Evolutionary conservation across 2,113 vertebrate genomes (phyloP), one percentile per base, ranked within the genome.

Genomic region (Stercorarius parasiticus): DNA sequence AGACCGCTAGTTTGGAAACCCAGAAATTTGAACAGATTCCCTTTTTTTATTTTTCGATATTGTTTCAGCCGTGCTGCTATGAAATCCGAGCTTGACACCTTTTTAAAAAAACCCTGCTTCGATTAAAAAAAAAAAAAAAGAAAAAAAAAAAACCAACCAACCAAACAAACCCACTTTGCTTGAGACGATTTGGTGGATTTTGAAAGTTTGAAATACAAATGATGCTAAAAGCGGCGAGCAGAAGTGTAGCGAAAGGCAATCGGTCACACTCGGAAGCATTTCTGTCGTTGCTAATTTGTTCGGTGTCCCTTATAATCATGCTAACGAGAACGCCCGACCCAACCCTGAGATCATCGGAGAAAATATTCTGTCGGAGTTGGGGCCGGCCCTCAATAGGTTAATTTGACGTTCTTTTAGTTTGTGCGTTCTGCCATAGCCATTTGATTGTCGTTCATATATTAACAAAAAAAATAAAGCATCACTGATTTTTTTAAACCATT

Each of bases 21-120:
- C 92, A 82, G 73, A 84, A 80, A 78, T 97, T 94, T 89, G 52
- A 93, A 88, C 70, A 96, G 78, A 84, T 91, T 49, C 79, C 80
- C 70, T 74, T 78, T 67, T 92, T 93, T 71, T 30, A 42, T 32
- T 42, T 42, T 29, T 36, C 29, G 9, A 20, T 96, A 95, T 95
- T 94, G 14, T 94, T 93, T 96, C 92, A 97, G 96, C 97, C 97
- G 89, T 98, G 97, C 97, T 98, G 98, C 98, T 98, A 96, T 95
- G 78, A 95, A 98, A 95, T 96, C 91, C 27, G 45, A 95, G 93
- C 95, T 84, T 77, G 92, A 95, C 88, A 62, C 55, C 42, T 91
- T 93, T 93, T 91, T 77, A 26, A 13, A 90, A 65, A 90, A 97
- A 80, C 91, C 2, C 19, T 42, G 17, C 87, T 79, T 89, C 88